These are phyloP conservation scores for Phrynocephalus forsythii DNA, from an alignment of 2,797 vertebrate genomes.

Conservation along the genomic window DNA sequence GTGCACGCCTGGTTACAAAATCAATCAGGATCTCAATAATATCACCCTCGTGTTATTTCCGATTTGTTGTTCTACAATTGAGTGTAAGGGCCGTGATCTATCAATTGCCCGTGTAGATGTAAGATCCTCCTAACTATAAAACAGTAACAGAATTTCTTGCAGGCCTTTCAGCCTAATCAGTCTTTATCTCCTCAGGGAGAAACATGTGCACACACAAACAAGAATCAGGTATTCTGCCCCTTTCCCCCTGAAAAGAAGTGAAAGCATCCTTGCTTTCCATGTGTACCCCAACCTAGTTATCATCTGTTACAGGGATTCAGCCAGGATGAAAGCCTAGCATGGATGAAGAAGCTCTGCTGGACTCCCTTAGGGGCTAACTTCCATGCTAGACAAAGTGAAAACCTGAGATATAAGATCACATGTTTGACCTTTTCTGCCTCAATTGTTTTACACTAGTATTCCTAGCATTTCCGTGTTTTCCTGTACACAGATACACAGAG, in stretches of 20 bases:
- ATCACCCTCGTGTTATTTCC: background rate
- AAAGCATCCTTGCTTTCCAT: background rate
- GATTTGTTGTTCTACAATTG: background rate
- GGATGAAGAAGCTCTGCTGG: background rate
- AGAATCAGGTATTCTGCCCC: background rate
- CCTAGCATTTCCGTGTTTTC: background rate
- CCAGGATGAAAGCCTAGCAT: background rate
- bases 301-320: background rate
- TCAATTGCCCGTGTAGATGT: background rate
- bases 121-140: background rate
- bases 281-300: background rate
- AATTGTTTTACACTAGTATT: background rate
- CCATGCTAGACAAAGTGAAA: background rate
- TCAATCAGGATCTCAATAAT: background rate
- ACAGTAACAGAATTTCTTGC: background rate
- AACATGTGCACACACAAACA: background rate
- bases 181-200: rapidly evolving
- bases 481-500: background rate
- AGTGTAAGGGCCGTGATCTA: background rate
- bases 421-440: background rate
- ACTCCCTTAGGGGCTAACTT: background rate
- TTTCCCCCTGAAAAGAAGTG: background rate
- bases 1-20: background rate
- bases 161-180: background rate
- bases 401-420: background rate